phyloP scores from a whole-genome alignment of 1,140 invertebrate species.

The Atta colombica region DNA sequence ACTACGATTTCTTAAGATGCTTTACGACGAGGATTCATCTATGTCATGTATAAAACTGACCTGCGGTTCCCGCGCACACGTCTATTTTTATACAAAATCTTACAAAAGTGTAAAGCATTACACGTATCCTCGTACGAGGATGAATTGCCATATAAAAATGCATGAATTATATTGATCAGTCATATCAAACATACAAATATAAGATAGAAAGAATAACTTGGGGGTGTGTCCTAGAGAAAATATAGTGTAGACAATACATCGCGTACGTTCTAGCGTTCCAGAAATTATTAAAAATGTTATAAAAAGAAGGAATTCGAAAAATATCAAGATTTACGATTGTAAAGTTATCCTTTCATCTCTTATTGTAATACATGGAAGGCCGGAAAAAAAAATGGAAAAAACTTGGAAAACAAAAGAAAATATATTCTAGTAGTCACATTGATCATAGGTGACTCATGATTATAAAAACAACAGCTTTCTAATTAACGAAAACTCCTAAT shows the following conservation, averaged over 20 bases:
- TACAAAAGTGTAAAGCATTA: conserved; percentile 70
- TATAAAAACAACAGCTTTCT: conserved; percentile 17
- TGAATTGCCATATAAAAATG: too few species aligned
- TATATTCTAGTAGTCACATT: background rate
- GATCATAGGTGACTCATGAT: background rate
- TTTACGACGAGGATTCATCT: background rate
- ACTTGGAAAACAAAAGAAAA: background rate
- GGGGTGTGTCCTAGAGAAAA: background rate
- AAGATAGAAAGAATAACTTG: conserved; percentile 34
- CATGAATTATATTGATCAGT: too few species aligned
- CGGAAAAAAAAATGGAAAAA: background rate
- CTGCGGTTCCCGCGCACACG: conserved; percentile 8
- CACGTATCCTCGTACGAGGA: background rate
- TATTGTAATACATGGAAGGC: background rate
- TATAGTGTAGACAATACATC: background rate
- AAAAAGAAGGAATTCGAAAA: background rate
- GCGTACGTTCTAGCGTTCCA: background rate
- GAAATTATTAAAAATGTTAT: background rate
- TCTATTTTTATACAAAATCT: conserved; percentile 71
- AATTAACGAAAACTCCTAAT: conserved; percentile 38
- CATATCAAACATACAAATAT: conserved; percentile 27
- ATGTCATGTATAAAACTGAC: conserved; percentile 38
- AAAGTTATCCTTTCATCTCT: background rate
- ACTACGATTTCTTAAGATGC: background rate
- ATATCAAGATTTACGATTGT: background rate